phyloP scores from a whole-genome alignment of 2,113 vertebrate species.

The Platysteira castanea region DNA sequence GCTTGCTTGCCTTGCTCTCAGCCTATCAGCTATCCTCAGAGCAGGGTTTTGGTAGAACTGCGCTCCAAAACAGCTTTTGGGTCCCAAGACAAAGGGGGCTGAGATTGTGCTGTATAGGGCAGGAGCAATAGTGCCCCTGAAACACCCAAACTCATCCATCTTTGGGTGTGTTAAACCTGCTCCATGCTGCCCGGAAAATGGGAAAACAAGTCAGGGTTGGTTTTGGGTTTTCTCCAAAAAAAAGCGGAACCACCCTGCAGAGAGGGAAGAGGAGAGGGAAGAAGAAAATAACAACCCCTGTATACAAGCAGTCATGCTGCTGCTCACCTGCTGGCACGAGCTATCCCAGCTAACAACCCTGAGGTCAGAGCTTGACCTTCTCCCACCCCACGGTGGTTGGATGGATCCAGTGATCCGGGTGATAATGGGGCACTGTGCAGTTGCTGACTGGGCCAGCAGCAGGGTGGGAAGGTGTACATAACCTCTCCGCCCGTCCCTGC shows the following conservation, averaged over 20 bases:
- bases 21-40: background rate
- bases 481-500: background rate
- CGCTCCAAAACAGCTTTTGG: background rate
- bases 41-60: background rate
- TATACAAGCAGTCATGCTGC: background rate
- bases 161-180: background rate
- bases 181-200: background rate
- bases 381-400: accelerated
- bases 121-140: background rate
- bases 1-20: background rate
- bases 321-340: background rate
- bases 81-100: background rate
- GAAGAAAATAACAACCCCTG: background rate
- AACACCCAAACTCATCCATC: background rate
- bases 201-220: background rate
- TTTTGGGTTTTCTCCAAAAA: background rate
- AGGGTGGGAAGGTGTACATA: background rate
- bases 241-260: background rate
- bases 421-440: accelerated
- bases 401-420: accelerated
- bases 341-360: background rate
- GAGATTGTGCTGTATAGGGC: background rate
- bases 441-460: background rate
- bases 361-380: background rate
- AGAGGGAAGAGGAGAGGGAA: background rate